Conservation (phyloP, 1,140 invertebrate species). For the Pectinophora gossypiella region DNA sequence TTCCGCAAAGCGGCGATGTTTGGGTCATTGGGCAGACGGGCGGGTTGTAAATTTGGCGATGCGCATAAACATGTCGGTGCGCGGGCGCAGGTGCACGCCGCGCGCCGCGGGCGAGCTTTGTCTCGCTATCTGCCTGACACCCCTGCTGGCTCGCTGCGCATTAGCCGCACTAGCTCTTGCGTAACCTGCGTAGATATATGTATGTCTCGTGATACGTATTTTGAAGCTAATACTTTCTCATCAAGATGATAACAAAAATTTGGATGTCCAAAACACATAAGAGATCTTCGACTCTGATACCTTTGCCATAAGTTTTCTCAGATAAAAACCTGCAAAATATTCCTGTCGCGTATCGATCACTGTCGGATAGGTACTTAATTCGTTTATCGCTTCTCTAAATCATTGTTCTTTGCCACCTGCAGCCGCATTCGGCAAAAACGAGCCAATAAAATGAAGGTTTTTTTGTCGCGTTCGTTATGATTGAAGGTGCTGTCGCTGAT, state of each 20-base stretch:
- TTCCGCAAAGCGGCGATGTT: constrained; percentile 38
- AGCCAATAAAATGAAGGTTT: constrained; percentile 52
- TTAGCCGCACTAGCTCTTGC: not conserved
- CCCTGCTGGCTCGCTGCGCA: constrained; percentile 1
- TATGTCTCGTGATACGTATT: no score
- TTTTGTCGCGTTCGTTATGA: constrained; percentile 64
- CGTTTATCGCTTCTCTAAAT: not conserved
- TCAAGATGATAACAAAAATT: no score
- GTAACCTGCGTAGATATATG: not conserved
- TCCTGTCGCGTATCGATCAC: not conserved
- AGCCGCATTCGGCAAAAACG: constrained; percentile 42
- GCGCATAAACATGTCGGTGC: constrained; percentile 62
- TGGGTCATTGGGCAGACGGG: constrained; percentile 13
- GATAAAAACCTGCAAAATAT: not conserved
- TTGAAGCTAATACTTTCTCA: no score
- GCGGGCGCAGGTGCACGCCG: constrained; percentile 44
- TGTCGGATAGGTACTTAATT: not conserved
- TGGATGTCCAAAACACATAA: no score
- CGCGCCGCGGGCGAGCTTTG: constrained; percentile 49
- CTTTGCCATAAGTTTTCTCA: no score
- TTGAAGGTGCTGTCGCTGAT: constrained; percentile 70
- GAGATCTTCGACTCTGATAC: no score
- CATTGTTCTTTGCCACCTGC: constrained; percentile 48
- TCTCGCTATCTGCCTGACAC: constrained; percentile 10
- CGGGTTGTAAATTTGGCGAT: constrained; percentile 55